Evolutionary conservation across 1,140 invertebrate species (phyloP).

Genomic region (Samia ricini): DNA sequence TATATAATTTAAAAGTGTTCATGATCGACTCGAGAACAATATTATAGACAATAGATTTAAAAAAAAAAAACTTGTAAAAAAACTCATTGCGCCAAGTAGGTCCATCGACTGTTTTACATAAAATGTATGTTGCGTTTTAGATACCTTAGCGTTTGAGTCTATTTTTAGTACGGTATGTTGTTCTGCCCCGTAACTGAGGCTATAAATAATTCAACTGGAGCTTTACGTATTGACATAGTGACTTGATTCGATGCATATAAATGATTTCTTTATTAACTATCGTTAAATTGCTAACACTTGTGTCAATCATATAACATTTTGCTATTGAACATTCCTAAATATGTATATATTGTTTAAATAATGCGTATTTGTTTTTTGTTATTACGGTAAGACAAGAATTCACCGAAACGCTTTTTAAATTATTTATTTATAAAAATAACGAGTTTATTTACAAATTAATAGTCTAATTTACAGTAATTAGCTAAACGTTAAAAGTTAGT

Average conservation of each 20-base stretch:
- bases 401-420: neutral
- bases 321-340: too few species aligned
- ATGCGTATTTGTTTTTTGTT: neutral
- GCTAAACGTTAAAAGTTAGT: neutral
- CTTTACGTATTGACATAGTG: slow-evolving; percentile 29
- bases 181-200: slow-evolving; percentile 45
- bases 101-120: slow-evolving; percentile 10
- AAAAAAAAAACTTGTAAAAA: neutral
- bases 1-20: too few species aligned
- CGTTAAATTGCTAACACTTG: neutral
- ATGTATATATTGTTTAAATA: too few species aligned
- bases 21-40: too few species aligned
- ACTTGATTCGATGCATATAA: slow-evolving; percentile 21
- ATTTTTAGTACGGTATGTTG: slow-evolving; percentile 57
- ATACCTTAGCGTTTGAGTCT: slow-evolving; percentile 31
- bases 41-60: neutral
- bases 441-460: neutral
- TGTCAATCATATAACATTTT: neutral
- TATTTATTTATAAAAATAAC: neutral
- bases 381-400: neutral
- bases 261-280: slow-evolving; percentile 9
- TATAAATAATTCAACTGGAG: slow-evolving; percentile 51
- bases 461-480: neutral
- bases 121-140: slow-evolving; percentile 34
- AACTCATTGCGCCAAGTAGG: neutral